Evolutionary conservation across 1,140 invertebrate species (phyloP), one percentile per base, ranked within the genome.

Genomic region (Apolygus lucorum): DNA sequence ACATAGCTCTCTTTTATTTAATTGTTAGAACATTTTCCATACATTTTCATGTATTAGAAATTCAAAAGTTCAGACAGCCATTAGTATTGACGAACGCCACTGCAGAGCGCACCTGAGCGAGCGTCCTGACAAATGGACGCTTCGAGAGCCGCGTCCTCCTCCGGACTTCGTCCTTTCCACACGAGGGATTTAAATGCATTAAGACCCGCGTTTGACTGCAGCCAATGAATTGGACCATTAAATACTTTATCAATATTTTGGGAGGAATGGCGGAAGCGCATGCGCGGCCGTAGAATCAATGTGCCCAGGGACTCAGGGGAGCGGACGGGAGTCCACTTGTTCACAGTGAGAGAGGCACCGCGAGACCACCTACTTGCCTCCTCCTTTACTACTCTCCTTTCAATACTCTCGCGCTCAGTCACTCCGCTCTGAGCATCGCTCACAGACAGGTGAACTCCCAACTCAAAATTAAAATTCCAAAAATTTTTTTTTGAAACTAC

Each of bases 231-330:
- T 34, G 28, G 64, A 66, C 64, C 64, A 34, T 66, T 34, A 66
- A 66, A 66, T 66, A 66, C 64, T 66, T 66, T 34, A 66, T 66
- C 64, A 66, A 66, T 66, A 66, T 66, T 66, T 66, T 66, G 64
- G 64, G 29, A 34, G 54, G 54, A 59, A 11, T 59, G 11, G 54
- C 4, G 54, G 54, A 4, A 4, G 54, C 11, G 54, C 54, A 59
- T 59, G 54, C 54, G 29, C 64, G n/a, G 14, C 28, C 17, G 64
- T n/a, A 34, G 64, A 66, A 66, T 66, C 64, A 66, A 66, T 66
- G 64, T 26, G 26, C 64, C 64, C 64, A 28, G 64, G 64, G 27
- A 59, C 54, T 59, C 54, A 69, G 26, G 63, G 28, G 34, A 64
- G 49, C 25, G 29, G 52, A n/a, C n/a, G n/a, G n/a, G n/a, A 21